Conservation (phyloP, 2,797 vertebrate species). For the Mionectes olivaceus region DNA sequence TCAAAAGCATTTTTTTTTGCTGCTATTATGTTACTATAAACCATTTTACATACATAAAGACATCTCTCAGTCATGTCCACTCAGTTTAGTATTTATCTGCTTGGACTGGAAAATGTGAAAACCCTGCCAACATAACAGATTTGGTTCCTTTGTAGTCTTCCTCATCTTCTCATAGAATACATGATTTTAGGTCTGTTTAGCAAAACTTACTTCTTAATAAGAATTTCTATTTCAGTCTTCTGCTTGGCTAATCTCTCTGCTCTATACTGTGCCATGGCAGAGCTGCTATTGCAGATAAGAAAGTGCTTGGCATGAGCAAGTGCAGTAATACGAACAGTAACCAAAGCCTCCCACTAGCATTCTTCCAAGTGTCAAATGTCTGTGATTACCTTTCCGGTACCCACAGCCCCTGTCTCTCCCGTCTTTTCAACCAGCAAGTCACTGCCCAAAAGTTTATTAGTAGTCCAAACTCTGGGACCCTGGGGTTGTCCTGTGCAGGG, state of each 20-base stretch:
- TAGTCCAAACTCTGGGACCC: background rate
- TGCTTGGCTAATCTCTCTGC: background rate
- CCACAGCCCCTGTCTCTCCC: background rate
- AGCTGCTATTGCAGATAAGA: conserved; percentile 23
- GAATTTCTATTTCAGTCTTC: background rate
- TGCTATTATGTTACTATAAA: background rate
- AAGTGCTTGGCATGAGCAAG: background rate
- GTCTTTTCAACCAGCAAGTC: background rate
- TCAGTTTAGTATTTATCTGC: background rate
- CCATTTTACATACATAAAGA: background rate
- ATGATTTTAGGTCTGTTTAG: background rate
- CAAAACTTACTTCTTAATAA: background rate
- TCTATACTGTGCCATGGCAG: background rate
- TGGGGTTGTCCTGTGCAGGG: background rate
- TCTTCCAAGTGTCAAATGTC: background rate
- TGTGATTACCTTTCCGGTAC: background rate
- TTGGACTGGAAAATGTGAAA: background rate
- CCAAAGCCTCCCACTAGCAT: background rate
- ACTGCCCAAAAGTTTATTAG: background rate
- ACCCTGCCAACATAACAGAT: background rate
- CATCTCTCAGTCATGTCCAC: background rate
- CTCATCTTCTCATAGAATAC: background rate
- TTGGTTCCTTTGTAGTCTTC: background rate
- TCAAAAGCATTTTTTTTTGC: background rate
- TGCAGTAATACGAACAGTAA: background rate